A percentile compares a stretch with the other conserved stretches of the same genome.
These are phyloP conservation scores for Oryzias dopingdopingensis DNA, from an alignment of 2,797 vertebrate species.

Conservation along the genomic window DNA sequence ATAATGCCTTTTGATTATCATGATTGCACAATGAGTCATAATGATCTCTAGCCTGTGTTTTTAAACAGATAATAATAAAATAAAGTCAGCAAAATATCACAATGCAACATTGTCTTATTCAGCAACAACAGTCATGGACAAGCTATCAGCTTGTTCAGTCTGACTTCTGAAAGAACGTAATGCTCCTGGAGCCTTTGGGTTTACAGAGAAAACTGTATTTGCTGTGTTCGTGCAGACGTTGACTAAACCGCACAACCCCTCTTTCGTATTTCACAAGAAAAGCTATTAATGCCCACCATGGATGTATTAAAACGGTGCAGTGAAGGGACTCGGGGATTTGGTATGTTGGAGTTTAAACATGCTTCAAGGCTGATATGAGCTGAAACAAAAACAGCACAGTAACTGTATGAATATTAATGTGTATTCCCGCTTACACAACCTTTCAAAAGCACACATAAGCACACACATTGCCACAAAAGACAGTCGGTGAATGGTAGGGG, in stretches of 20 bases:
- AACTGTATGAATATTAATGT: slow-evolving; percentile 31
- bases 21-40: not conserved
- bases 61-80: no score
- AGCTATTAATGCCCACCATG: slow-evolving; percentile 43
- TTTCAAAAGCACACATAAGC: slow-evolving; percentile 21
- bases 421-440: slow-evolving; percentile 10
- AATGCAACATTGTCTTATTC: slow-evolving; percentile 1
- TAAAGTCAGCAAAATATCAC: no score
- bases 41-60: no score
- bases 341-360: slow-evolving; percentile 37
- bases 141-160: slow-evolving; percentile 3
- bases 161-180: slow-evolving; percentile 5
- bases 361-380: slow-evolving; percentile 20
- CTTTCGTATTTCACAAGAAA: slow-evolving; percentile 37
- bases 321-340: slow-evolving; percentile 49
- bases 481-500: slow-evolving; percentile 63
- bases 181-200: slow-evolving; percentile 8
- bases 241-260: slow-evolving; percentile 10
- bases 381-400: slow-evolving; percentile 47
- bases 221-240: slow-evolving; percentile 5
- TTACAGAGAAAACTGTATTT: slow-evolving; percentile 3
- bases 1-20: not conserved
- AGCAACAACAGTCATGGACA: slow-evolving; percentile 7
- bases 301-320: slow-evolving; percentile 56
- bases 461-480: slow-evolving; percentile 42